A percentile compares a stretch with the other conserved stretches of the same genome.
Conservation (phyloP, 2,888 invertebrate genomes). For the Malacosoma neustria region DNA sequence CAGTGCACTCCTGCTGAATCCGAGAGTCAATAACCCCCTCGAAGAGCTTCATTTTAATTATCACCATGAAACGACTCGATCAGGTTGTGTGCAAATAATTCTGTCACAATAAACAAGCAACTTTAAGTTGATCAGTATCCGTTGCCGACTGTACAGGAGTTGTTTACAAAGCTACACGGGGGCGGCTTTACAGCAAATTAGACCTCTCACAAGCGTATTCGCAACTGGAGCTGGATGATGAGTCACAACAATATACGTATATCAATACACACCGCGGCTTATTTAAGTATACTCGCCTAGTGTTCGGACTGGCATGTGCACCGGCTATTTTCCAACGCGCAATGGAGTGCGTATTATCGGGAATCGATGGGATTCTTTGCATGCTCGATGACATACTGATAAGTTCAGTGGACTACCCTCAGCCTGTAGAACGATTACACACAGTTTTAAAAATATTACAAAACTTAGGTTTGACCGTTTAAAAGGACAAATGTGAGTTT, state of each 20-base stretch:
- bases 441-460: constrained; percentile 1
- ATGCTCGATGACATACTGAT: constrained; percentile 7
- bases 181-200: no score
- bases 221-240: no score
- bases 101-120: constrained; percentile 14
- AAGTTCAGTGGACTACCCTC: not conserved
- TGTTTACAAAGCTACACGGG: constrained; percentile 15
- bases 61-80: constrained; percentile 11
- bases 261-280: constrained; percentile 8
- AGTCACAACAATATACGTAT: no score
- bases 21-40: no score
- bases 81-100: constrained; percentile 14
- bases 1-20: no score
- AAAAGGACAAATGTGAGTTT: no score
- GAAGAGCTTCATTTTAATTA: constrained; percentile 12
- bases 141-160: constrained; percentile 10
- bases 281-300: constrained; percentile 6
- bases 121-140: constrained; percentile 16
- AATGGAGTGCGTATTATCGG: constrained; percentile 5
- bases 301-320: constrained; percentile 2
- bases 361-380: constrained; percentile 7
- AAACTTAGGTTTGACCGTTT: not conserved
- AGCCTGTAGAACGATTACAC: not conserved
- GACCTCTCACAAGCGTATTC: no score
- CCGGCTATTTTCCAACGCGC: constrained; percentile 9